Conservation (phyloP, 2,113 vertebrate genomes). For the Typhlomys cinereus region DNA sequence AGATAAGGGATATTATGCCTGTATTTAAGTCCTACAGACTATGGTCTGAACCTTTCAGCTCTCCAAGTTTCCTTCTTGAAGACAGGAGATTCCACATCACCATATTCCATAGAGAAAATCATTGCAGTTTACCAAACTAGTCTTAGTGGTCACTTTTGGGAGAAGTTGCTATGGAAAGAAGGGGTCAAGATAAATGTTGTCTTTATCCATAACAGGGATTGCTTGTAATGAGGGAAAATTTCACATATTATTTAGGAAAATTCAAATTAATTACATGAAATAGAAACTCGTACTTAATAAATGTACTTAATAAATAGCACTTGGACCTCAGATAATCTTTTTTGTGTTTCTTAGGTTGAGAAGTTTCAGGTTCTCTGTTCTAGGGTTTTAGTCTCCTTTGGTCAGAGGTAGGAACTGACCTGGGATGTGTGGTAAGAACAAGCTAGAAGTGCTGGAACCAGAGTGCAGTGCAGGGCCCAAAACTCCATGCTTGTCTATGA, state of each 20-base stretch:
- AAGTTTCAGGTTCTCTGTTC: neutral
- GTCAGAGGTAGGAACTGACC: neutral
- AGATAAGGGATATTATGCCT: neutral
- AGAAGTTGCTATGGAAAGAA: neutral
- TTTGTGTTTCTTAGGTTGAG: neutral
- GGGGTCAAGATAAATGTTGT: neutral
- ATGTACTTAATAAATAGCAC: neutral
- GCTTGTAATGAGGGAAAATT: neutral
- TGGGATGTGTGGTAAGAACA: neutral
- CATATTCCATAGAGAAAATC: neutral
- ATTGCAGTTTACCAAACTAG: neutral
- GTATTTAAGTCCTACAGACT: neutral
- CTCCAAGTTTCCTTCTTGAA: neutral
- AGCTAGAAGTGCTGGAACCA: neutral
- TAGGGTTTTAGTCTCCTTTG: constrained; percentile 9
- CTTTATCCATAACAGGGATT: constrained; percentile 30
- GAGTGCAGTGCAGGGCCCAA: neutral
- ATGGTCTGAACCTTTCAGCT: neutral
- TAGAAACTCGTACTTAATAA: neutral
- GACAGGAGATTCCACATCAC: neutral
- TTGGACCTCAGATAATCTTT: neutral
- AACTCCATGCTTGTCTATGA: neutral
- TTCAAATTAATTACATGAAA: constrained; percentile 51
- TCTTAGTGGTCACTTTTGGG: neutral
- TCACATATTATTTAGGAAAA: constrained; percentile 37